These are phyloP conservation scores for Hetaerina americana DNA, from an alignment of 1,140 invertebrate species.

Conservation along the genomic window DNA sequence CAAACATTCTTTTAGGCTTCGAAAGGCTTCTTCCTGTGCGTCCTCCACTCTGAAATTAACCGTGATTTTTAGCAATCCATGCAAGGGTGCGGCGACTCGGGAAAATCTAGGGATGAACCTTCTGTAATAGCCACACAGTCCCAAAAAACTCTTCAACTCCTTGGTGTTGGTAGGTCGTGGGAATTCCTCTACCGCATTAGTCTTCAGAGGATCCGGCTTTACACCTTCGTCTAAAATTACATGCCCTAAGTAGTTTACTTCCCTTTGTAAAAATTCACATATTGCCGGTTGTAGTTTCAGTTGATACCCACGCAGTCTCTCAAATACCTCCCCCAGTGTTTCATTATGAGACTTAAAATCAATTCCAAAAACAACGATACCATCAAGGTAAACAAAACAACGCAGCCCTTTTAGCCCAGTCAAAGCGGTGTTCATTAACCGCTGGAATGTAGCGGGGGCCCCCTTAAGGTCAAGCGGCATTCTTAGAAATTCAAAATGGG, in stretches of 20 bases:
- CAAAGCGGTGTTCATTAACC: slow-evolving; percentile 27
- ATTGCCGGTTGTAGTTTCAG: slow-evolving; percentile 23
- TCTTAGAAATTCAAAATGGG: slow-evolving; percentile 26
- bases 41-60: slow-evolving; percentile 12
- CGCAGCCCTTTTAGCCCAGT: slow-evolving; percentile 13
- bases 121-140: slow-evolving; percentile 19
- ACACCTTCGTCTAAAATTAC: slow-evolving; percentile 17
- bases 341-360: slow-evolving; percentile 13
- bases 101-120: slow-evolving; percentile 20
- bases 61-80: slow-evolving; percentile 20
- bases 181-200: slow-evolving; percentile 20
- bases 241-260: slow-evolving; percentile 21
- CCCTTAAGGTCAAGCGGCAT: too few relatives aligned
- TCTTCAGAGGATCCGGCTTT: slow-evolving; percentile 19
- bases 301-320: slow-evolving; percentile 13
- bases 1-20: slow-evolving; percentile 15
- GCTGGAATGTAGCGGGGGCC: slow-evolving; percentile 30
- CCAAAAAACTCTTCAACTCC: slow-evolving; percentile 23
- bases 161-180: slow-evolving; percentile 21
- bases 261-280: slow-evolving; percentile 20
- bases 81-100: slow-evolving; percentile 21
- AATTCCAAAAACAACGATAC: slow-evolving; percentile 18
- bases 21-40: slow-evolving; percentile 9
- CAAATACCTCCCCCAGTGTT: slow-evolving; percentile 15
- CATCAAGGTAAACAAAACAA: slow-evolving; percentile 26